phyloP scores from a whole-genome alignment of 2,888 invertebrate genomes.

The Nipponacmea schrenckii region DNA sequence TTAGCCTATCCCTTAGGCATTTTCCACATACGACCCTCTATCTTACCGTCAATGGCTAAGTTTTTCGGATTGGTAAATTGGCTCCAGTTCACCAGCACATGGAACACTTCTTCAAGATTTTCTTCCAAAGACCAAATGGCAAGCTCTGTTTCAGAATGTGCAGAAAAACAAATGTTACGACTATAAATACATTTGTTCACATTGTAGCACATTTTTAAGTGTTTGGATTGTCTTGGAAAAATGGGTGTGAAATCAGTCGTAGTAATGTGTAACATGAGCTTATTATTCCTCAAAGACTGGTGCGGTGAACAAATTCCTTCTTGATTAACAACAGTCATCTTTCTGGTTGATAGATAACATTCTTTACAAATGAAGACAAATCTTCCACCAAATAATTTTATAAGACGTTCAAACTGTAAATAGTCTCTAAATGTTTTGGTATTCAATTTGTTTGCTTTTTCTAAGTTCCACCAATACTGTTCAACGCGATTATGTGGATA shows the following conservation, averaged over 20 bases:
- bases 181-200: constrained; percentile 47
- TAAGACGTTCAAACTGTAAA: constrained; percentile 28
- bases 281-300: constrained; percentile 52
- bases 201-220: constrained; percentile 54
- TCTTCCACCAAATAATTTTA: constrained; percentile 51
- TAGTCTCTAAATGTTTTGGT: constrained; percentile 47
- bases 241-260: constrained; percentile 49
- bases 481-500: constrained; percentile 55
- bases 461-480: constrained; percentile 50
- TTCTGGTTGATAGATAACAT: constrained; percentile 52
- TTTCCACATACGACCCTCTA: no score
- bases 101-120: no score
- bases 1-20: no score
- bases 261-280: constrained; percentile 51
- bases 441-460: constrained; percentile 47
- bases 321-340: constrained; percentile 34
- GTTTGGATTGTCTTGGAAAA: constrained; percentile 21
- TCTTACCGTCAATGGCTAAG: no score
- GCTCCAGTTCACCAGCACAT: no score
- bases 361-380: constrained; percentile 56
- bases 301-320: constrained; percentile 32
- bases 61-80: no score
- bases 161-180: constrained; percentile 56
- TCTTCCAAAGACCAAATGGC: constrained; percentile 49
- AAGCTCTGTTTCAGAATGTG: constrained; percentile 61